Base-by-base conservation (phyloP, 2,113 vertebrate species). In the Paracanthobrama guichenoti region DNA sequence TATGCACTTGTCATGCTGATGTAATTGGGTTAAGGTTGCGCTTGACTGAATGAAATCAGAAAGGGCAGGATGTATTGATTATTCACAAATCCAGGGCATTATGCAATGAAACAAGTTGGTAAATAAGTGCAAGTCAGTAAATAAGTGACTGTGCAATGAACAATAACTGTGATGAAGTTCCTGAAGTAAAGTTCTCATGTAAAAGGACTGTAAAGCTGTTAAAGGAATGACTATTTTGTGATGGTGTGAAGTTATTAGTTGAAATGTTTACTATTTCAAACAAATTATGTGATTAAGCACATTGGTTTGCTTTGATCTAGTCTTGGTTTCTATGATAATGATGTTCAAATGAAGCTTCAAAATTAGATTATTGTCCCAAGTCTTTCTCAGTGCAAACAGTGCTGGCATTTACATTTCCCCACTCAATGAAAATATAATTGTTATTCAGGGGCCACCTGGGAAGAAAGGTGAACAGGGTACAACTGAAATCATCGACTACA, bases 401-500 rank as follows among this genome's bases (percentile, higher is more conserved):
- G 14, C 72, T 74, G 44, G n/a, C n/a, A 48, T 55, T 31, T 75
- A 60, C 20, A 76, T 62, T 22, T 64, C 2, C 4, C 0, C 46
- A 26, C 42, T 67, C 2, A 73, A 46, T 83, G 18, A 57, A 64
- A 84, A 31, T 86, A 7, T 82, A n/a, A 18, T 66, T 57, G 20
- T 57, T 59, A 24, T 82, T 46, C 90, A 99, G 98, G 98, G 98
- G 7, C 96, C 95, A 62, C 95, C 97, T n/a, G 98, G 98, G 81
- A 96, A 97, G 91, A 99, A 99, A 89, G 98, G 98, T 46, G 98
- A 99, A 69, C 96, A 95, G 91, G 98, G 98, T 82, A 93, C 97
- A 86, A 99, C 98, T 0, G 98, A 99, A 92, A 99, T 99, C 89
- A 97, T 99, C 86, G 96, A 99, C 91, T 98, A 99, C 93, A 99